A percentile compares a stretch with the other conserved stretches of the same genome.
Conservation (phyloP, 2,888 invertebrate species). For the Stenichneumon culpator region DNA sequence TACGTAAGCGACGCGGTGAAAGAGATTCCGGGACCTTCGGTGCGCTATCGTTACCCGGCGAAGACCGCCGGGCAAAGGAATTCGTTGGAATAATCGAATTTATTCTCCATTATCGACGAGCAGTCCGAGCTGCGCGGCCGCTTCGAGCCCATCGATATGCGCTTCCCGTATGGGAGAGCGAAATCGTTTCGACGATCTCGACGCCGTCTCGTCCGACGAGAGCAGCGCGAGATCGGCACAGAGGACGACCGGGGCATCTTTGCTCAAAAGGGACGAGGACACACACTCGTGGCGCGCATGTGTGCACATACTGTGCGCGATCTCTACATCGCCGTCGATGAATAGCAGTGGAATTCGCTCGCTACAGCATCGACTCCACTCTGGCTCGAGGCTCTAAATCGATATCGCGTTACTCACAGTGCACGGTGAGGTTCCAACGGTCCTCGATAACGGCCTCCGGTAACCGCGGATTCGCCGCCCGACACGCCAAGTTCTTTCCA, state of each 20-base stretch:
- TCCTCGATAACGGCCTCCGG: conserved; percentile 94
- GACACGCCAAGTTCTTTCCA: conserved; percentile 95
- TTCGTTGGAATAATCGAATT: conserved; percentile 74
- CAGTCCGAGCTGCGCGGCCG: conserved; percentile 9
- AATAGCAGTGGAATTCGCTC: conserved; percentile 15
- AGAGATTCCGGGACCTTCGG: conserved; percentile 59
- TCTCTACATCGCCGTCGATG: conserved; percentile 12
- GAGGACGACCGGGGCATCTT: neutral
- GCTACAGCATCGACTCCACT: conserved; percentile 1
- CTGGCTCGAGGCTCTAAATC: conserved; percentile 38
- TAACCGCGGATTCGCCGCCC: conserved; percentile 95
- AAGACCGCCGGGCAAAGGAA: conserved; percentile 62
- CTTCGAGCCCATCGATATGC: neutral
- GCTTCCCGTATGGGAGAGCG: neutral
- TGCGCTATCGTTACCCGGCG: conserved; percentile 61
- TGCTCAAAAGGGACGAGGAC: neutral
- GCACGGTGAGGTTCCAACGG: conserved; percentile 94
- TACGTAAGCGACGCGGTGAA: conserved; percentile 33
- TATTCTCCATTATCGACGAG: conserved; percentile 64
- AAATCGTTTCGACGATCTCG: neutral
- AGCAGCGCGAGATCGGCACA: neutral
- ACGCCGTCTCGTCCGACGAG: neutral
- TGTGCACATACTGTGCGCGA: neutral
- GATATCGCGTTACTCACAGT: conserved; percentile 90
- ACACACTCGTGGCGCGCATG: neutral